phyloP scores from a whole-genome alignment of 2,888 invertebrate species.

The Clostera curtula region DNA sequence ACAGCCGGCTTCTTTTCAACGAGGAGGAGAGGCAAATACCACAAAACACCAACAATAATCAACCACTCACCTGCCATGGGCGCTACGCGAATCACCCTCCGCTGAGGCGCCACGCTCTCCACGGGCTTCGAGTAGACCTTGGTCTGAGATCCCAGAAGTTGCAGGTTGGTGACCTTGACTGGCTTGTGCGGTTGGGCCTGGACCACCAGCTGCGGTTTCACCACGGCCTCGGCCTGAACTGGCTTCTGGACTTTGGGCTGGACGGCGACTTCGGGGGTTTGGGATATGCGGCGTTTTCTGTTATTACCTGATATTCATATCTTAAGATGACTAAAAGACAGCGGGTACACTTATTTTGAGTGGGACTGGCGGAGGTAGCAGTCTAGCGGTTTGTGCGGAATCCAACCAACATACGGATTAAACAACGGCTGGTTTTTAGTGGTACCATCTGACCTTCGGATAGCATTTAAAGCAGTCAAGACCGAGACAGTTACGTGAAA shows the following conservation, averaged over 20 bases:
- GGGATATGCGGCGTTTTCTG: conserved; percentile 62
- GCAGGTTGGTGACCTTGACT: conserved; percentile 59
- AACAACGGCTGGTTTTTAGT: no score
- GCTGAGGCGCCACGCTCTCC: conserved; percentile 56
- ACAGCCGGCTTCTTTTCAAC: no score
- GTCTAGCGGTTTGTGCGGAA: no score
- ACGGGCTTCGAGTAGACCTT: conserved; percentile 67
- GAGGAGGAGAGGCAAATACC: no score
- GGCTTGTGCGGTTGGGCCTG: conserved; percentile 64
- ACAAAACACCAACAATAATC: no score
- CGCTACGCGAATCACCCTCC: conserved; percentile 59
- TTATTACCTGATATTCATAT: conserved; percentile 46
- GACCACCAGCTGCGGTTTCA: conserved; percentile 60
- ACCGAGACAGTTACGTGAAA: conserved; percentile 6
- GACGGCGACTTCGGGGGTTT: conserved; percentile 50
- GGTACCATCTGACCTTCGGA: no score
- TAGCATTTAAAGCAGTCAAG: neutral
- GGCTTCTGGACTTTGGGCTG: conserved; percentile 63
- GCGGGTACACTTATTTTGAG: no score
- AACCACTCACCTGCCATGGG: conserved; percentile 68
- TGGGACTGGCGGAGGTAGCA: no score
- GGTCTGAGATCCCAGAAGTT: conserved; percentile 55
- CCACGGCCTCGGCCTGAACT: no score
- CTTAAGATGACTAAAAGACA: no score
- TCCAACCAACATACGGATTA: no score